Evolutionary conservation across 2,797 vertebrate species (phyloP), one percentile per base, ranked within the genome.

Genomic region (Molothrus aeneus): DNA sequence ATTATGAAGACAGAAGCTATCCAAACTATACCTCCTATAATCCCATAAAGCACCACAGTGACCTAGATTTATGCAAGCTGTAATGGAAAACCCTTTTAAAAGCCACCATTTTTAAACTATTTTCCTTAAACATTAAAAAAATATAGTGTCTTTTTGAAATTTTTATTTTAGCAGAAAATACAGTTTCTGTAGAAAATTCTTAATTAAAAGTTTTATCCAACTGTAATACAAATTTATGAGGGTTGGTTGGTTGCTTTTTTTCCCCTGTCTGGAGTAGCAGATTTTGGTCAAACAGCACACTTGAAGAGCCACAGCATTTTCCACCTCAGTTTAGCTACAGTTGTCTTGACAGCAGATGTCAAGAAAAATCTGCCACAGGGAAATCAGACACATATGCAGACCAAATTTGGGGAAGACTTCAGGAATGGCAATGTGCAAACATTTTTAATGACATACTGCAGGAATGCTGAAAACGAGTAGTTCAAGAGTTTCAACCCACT

Each of bases 311-410:
- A 70, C 63, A 81, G 63, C 43, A 63, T 64, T 78, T 84, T 74
- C 56, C 57, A 72, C 66, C 40, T 56, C 19, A 12, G 38, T 66
- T 53, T 60, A 83, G 40, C 45, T 75, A 69, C 57, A 72, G 45
- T 74, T 71, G 54, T 60, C 60, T 78, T 94, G 91, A 94, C 50
- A 93, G 78, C 64, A 92, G 71, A 66, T 17, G 40, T 85, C 74
- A 92, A 80, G 81, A 66, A 87, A 80, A 94, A 84, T 65, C 42
- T 87, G 72, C 61, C 2, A 0, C 42, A 69, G 60, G 53, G 65
- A 80, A 90, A 94, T 64, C 68, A 88, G 56, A 88, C 85, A 83
- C 53, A 80, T 38, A 86, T 9, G 65, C 50, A 68, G 84, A 84
- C 68, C 51, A 88, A 95, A 92, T 93, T 3, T 77, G n/a, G 28